phyloP scores from a whole-genome alignment of 2,113 vertebrate species.

The Melanostigma gelatinosum region DNA sequence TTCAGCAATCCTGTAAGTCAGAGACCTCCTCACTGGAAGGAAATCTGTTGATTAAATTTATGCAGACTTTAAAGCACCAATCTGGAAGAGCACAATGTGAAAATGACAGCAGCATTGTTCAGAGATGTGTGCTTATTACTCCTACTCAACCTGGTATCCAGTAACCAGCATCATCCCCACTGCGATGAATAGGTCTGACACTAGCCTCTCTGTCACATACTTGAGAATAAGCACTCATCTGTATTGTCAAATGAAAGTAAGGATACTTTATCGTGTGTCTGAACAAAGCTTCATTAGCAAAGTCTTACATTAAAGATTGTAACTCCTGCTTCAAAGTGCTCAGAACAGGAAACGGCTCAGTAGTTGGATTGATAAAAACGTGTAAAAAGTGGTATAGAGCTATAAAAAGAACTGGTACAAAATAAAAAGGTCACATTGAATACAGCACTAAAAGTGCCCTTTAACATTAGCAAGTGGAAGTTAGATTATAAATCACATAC shows the following conservation, averaged over 20 bases:
- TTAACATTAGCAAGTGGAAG: slow-evolving; percentile 11
- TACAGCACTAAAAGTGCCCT: slow-evolving; percentile 10
- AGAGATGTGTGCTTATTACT: background rate
- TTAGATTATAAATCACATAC: slow-evolving; percentile 21
- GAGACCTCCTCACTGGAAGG: slow-evolving; percentile 2
- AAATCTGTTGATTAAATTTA: slow-evolving; percentile 29
- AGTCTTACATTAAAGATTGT: slow-evolving; percentile 19
- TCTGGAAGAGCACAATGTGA: slow-evolving; percentile 14
- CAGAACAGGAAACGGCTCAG: slow-evolving; percentile 33
- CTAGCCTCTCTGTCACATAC: background rate
- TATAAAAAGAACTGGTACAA: slow-evolving; percentile 14
- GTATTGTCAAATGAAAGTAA: slow-evolving; percentile 10
- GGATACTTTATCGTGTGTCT: background rate
- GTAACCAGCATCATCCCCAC: background rate
- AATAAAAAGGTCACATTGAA: background rate
- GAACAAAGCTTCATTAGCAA: slow-evolving; percentile 4
- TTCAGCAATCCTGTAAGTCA: background rate
- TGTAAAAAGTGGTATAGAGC: slow-evolving; percentile 13
- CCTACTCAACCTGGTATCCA: background rate
- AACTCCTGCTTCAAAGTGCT: slow-evolving; percentile 41
- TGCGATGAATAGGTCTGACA: background rate
- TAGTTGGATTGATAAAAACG: slow-evolving; percentile 25
- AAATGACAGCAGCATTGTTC: slow-evolving; percentile 8
- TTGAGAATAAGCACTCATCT: background rate
- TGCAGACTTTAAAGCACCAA: slow-evolving; percentile 55